Conservation (phyloP, 2,113 vertebrate genomes). For the Corydoras maculifer region DNA sequence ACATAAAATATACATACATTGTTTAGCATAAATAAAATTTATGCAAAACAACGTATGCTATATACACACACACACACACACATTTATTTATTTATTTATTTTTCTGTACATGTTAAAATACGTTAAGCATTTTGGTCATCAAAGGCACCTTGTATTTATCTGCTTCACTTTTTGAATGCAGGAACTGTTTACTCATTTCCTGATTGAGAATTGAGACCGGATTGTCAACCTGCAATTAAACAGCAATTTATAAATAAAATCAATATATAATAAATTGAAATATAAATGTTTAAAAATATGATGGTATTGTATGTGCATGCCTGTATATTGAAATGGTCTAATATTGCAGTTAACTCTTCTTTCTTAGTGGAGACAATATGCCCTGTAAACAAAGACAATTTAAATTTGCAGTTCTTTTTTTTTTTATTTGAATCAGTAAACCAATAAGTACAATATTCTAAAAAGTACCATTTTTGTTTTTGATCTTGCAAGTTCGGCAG, state of each 20-base stretch:
- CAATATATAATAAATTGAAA: not conserved
- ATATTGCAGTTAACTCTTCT: constrained; percentile 75
- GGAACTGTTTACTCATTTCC: constrained; percentile 90
- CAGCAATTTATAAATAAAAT: not conserved
- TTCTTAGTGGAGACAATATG: constrained; percentile 73
- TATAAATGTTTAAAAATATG: not conserved
- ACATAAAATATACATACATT: too few relatives aligned
- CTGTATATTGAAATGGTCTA: constrained; percentile 93
- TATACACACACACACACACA: too few relatives aligned
- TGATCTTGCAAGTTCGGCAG: constrained; percentile 73
- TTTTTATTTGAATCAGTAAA: too few relatives aligned
- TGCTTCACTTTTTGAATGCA: constrained; percentile 84
- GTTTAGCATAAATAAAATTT: too few relatives aligned
- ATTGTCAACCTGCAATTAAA: constrained; percentile 79
- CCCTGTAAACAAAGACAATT: constrained; percentile 48
- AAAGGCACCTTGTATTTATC: constrained; percentile 86
- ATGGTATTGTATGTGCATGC: constrained; percentile 49
- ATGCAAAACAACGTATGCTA: too few relatives aligned
- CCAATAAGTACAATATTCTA: too few relatives aligned
- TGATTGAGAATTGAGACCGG: constrained; percentile 86
- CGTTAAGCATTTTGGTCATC: not conserved
- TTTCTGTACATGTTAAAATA: too few relatives aligned
- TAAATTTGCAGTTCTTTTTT: not conserved
- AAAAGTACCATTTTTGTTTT: constrained; percentile 70
- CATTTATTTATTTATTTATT: too few relatives aligned